Evolutionary conservation across 2,797 vertebrate species (phyloP).

Genomic region (Balearica regulorum): DNA sequence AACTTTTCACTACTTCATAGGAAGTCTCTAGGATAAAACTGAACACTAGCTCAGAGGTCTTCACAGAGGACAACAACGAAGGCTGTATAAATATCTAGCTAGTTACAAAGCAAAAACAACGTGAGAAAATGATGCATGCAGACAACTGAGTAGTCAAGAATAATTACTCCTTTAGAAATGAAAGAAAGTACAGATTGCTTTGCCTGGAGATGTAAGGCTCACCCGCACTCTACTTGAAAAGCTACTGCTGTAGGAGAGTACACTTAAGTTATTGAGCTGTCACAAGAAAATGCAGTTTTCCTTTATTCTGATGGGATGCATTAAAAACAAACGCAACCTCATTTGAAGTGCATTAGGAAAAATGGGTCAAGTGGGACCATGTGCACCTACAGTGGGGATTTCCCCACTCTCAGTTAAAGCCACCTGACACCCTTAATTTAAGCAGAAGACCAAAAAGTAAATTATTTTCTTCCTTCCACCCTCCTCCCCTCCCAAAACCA

Average conservation of each 20-base stretch:
- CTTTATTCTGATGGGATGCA: not conserved
- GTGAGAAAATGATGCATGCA: not conserved
- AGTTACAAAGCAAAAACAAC: not conserved
- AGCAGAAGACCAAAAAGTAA: not conserved
- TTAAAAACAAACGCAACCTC: conserved; percentile 5
- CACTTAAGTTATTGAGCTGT: not conserved
- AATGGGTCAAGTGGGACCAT: conserved; percentile 3
- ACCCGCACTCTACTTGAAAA: not conserved
- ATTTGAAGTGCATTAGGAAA: conserved; percentile 16
- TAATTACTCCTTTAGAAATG: not conserved
- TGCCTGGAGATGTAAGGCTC: not conserved
- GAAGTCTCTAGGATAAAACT: not conserved
- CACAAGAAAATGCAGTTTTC: not conserved
- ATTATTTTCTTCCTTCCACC: not conserved
- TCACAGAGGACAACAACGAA: not conserved
- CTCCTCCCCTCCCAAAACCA: not conserved
- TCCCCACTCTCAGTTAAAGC: not conserved
- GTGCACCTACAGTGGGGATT: not conserved
- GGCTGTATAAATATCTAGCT: not conserved
- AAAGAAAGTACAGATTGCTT: not conserved
- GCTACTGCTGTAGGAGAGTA: not conserved
- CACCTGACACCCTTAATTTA: not conserved
- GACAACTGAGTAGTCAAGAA: not conserved
- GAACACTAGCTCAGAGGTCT: not conserved
- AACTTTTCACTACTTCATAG: not conserved